These are phyloP conservation scores for Xestobium rufovillosum DNA, from an alignment of 2,888 invertebrate genomes.

Conservation along the genomic window DNA sequence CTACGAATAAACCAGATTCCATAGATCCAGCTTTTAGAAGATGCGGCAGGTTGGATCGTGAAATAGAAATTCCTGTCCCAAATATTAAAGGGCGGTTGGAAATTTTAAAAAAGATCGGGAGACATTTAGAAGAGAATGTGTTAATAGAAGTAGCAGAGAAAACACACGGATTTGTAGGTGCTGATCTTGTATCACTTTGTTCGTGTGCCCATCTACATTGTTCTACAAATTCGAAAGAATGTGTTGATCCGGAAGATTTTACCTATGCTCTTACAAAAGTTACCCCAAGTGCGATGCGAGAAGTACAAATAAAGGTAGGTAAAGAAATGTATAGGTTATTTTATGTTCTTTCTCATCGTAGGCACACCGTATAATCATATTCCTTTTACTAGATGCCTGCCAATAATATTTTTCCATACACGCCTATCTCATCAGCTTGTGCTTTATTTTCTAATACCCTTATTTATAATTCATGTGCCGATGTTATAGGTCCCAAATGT, in stretches of 20 bases:
- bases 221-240: slow-evolving; percentile 40
- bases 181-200: slow-evolving; percentile 73
- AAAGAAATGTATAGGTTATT: no score
- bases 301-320: slow-evolving; percentile 71
- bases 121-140: slow-evolving; percentile 50
- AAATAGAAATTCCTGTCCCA: slow-evolving; percentile 74
- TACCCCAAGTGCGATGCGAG: slow-evolving; percentile 86
- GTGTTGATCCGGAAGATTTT: slow-evolving; percentile 48
- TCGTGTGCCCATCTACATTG: slow-evolving; percentile 64
- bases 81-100: slow-evolving; percentile 51
- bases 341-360: no score
- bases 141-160: slow-evolving; percentile 57
- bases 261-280: slow-evolving; percentile 58
- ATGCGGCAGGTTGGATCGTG: slow-evolving; percentile 73
- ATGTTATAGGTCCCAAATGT: slow-evolving; percentile 69
- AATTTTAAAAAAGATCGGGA: slow-evolving; percentile 62
- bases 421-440: no score
- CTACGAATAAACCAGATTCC: slow-evolving; percentile 67
- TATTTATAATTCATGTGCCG: no score
- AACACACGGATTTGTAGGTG: slow-evolving; percentile 87
- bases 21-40: slow-evolving; percentile 69
- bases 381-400: no score
- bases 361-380: no score
- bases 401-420: no score
- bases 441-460: no score